A percentile compares a stretch with the other conserved stretches of the same genome.
These are phyloP conservation scores for Delphinus delphis DNA, from an alignment of 2,113 vertebrate species.

Conservation along the genomic window DNA sequence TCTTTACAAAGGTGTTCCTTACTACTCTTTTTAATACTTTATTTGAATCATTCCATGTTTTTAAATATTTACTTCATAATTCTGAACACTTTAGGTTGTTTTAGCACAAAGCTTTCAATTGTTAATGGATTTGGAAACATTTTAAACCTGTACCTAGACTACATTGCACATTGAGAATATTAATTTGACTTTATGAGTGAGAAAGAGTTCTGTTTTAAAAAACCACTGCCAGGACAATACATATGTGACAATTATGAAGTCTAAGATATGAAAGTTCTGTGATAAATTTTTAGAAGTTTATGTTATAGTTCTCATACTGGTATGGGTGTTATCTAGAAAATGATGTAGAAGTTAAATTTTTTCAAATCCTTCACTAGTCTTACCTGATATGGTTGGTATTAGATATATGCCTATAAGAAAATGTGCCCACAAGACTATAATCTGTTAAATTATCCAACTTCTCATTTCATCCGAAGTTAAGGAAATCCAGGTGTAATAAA, in stretches of 20 bases:
- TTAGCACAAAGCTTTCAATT: not conserved
- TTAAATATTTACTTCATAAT: constrained; percentile 31
- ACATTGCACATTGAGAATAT: not conserved
- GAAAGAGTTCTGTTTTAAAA: constrained; percentile 28
- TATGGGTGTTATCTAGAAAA: not conserved
- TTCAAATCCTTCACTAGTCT: not conserved
- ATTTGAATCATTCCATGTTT: not conserved
- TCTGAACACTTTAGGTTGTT: not conserved
- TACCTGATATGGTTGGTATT: not conserved
- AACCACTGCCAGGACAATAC: not conserved
- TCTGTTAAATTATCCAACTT: not conserved
- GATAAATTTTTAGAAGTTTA: not conserved
- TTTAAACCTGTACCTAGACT: constrained; percentile 46
- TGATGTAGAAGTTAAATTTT: not conserved
- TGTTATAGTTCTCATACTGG: not conserved
- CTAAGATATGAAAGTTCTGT: not conserved
- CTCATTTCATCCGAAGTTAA: not conserved
- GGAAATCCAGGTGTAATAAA: not conserved
- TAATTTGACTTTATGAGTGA: not conserved
- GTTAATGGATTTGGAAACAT: constrained; percentile 17
- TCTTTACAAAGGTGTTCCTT: not conserved
- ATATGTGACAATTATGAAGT: not conserved
- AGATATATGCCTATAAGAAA: not conserved
- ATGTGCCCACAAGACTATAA: not conserved
- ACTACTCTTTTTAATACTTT: not conserved